Conservation (phyloP, 2,113 vertebrate genomes). For the Casuarius casuarius region DNA sequence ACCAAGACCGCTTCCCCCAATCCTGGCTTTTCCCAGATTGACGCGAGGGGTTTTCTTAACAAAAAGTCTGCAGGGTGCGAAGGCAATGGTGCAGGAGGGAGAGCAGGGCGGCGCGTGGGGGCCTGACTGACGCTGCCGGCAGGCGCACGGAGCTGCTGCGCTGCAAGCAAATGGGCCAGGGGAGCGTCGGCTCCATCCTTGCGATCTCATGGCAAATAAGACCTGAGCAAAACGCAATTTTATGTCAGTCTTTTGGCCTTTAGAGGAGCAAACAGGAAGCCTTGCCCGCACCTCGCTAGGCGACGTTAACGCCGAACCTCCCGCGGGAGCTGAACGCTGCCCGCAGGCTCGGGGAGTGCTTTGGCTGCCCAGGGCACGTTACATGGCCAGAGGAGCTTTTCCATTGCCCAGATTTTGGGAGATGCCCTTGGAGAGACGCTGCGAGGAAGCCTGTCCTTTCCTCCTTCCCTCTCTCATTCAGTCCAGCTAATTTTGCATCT, state of each 20-base stretch:
- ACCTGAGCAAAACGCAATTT: too few species aligned
- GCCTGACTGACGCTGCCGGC: too few species aligned
- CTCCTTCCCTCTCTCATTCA: background rate
- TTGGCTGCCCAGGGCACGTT: background rate
- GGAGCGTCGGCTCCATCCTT: too few species aligned
- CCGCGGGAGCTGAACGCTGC: too few species aligned
- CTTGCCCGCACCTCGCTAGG: background rate
- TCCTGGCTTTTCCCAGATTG: background rate
- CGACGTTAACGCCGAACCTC: background rate
- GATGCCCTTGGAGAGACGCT: background rate
- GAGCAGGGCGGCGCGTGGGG: too few species aligned
- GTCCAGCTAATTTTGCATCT: constrained; percentile 35
- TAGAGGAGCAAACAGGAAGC: too few species aligned
- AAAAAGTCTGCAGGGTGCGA: background rate
- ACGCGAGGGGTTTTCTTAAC: background rate
- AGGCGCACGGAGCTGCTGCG: background rate
- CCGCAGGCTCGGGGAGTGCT: background rate
- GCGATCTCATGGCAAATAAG: background rate
- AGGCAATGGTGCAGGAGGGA: background rate
- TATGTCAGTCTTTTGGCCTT: too few species aligned
- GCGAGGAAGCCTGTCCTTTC: background rate
- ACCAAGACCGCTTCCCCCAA: background rate
- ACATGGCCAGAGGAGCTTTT: background rate
- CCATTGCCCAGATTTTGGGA: background rate
- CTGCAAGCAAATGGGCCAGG: too few species aligned